These are phyloP conservation scores for Galeruca laticollis DNA, from an alignment of 2,888 invertebrate genomes.

Conservation along the genomic window DNA sequence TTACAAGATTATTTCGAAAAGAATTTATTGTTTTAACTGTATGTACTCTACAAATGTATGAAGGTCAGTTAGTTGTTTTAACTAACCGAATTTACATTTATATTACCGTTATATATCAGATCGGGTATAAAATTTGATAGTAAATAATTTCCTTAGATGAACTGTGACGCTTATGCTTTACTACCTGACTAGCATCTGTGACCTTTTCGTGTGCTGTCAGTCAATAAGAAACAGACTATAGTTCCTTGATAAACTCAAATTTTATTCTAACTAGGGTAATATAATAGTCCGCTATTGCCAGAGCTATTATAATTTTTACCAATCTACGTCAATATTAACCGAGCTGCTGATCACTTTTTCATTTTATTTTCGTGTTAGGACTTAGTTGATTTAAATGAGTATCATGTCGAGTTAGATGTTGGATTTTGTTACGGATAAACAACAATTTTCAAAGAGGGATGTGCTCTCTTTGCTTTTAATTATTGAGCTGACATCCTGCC, in stretches of 20 bases:
- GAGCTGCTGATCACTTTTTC: neutral
- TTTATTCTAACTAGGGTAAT: neutral
- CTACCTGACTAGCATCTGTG: too few species aligned
- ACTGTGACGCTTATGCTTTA: too few species aligned
- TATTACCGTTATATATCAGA: too few species aligned
- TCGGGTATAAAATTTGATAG: too few species aligned
- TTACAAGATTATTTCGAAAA: too few species aligned
- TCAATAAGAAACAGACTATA: too few species aligned
- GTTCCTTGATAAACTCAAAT: neutral
- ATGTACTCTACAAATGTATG: too few species aligned
- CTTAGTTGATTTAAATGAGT: constrained; percentile 21
- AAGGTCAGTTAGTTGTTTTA: too few species aligned
- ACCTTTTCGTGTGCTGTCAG: too few species aligned
- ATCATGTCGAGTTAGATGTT: constrained; percentile 12
- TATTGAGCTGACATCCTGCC: constrained; percentile 30
- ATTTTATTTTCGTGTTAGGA: constrained; percentile 24
- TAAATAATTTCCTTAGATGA: too few species aligned
- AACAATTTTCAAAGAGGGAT: constrained; percentile 33
- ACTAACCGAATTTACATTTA: too few species aligned
- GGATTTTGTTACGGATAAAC: constrained; percentile 28
- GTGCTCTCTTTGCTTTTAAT: constrained; percentile 35
- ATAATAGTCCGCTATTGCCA: neutral
- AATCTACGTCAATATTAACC: neutral
- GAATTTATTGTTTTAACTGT: too few species aligned
- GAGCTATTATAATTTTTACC: neutral